These are phyloP conservation scores for Hemitrygon akajei DNA, from an alignment of 2,797 vertebrate species.

Conservation along the genomic window DNA sequence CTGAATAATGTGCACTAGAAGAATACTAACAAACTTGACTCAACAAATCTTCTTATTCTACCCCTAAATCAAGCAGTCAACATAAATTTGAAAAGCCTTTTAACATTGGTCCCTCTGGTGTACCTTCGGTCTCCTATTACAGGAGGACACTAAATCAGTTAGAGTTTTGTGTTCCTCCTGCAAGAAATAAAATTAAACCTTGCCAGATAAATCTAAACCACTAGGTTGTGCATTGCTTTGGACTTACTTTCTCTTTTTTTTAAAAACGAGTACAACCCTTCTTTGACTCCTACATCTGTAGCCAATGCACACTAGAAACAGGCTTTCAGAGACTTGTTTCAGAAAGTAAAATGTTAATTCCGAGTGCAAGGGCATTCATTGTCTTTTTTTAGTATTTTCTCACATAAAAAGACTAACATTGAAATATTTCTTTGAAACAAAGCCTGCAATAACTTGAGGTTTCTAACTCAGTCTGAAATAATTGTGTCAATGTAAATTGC, in stretches of 20 bases:
- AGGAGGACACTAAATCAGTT: slow-evolving; percentile 27
- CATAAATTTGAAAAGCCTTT: slow-evolving; percentile 31
- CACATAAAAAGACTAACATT: slow-evolving; percentile 18
- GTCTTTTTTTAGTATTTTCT: slow-evolving; percentile 31
- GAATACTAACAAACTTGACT: background rate
- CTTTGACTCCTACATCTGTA: slow-evolving; percentile 22
- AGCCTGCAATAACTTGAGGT: background rate
- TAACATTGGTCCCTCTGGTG: slow-evolving; percentile 5
- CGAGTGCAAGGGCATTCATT: background rate
- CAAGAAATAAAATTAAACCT: slow-evolving; percentile 24
- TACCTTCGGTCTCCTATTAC: slow-evolving; percentile 19
- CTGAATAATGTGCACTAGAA: background rate
- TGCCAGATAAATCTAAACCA: slow-evolving; percentile 20
- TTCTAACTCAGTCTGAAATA: slow-evolving; percentile 12
- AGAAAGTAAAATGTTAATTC: slow-evolving; percentile 30
- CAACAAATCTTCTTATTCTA: slow-evolving; percentile 33
- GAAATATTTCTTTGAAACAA: slow-evolving; percentile 30
- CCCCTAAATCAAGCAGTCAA: slow-evolving; percentile 7
- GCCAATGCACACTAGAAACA: slow-evolving; percentile 8
- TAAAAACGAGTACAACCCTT: background rate
- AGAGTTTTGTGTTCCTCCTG: background rate
- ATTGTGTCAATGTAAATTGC: slow-evolving; percentile 23
- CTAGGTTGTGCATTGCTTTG: background rate
- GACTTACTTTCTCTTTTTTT: slow-evolving; percentile 21
- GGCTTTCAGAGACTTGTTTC: slow-evolving; percentile 16